Evolutionary conservation across 2,888 invertebrate genomes (phyloP).

Genomic region (Zele albiditarsus): DNA sequence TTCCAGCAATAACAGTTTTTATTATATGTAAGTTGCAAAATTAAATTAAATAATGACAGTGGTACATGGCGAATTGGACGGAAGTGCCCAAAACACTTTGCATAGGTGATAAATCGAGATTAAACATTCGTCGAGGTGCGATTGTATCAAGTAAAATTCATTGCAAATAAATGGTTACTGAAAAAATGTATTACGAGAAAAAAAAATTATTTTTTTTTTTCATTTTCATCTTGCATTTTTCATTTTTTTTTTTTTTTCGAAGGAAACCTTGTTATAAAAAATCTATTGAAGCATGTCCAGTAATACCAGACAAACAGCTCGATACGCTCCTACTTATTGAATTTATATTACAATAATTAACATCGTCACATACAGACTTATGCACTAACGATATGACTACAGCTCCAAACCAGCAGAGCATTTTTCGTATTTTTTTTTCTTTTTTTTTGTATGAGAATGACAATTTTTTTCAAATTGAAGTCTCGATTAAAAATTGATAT

Average conservation of each 20-base stretch:
- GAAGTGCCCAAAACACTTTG: constrained; percentile 71
- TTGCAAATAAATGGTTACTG: constrained; percentile 60
- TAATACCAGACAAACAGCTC: constrained; percentile 65
- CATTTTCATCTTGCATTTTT: constrained; percentile 12
- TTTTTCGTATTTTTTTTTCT: constrained; percentile 51
- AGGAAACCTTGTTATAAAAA: constrained; percentile 67
- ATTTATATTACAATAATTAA: constrained; percentile 72
- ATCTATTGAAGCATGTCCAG: constrained; percentile 67
- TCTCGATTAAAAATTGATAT: constrained; percentile 62
- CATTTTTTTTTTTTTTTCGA: constrained; percentile 48
- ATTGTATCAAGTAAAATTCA: constrained; percentile 60
- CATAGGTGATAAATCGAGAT: constrained; percentile 69
- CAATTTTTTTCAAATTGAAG: constrained; percentile 57
- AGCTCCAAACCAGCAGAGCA: constrained; percentile 71
- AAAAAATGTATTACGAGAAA: constrained; percentile 56
- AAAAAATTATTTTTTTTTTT: constrained; percentile 45
- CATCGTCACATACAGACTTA: constrained; percentile 71
- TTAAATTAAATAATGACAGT: constrained; percentile 66
- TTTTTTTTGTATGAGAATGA: constrained; percentile 60
- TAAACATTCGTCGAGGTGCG: constrained; percentile 66
- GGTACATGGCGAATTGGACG: constrained; percentile 71
- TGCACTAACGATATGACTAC: constrained; percentile 71
- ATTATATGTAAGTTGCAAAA: constrained; percentile 68
- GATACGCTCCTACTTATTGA: constrained; percentile 67
- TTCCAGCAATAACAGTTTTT: constrained; percentile 69